These are phyloP conservation scores for Pimephales promelas DNA, from an alignment of 2,113 vertebrate species.

Conservation along the genomic window DNA sequence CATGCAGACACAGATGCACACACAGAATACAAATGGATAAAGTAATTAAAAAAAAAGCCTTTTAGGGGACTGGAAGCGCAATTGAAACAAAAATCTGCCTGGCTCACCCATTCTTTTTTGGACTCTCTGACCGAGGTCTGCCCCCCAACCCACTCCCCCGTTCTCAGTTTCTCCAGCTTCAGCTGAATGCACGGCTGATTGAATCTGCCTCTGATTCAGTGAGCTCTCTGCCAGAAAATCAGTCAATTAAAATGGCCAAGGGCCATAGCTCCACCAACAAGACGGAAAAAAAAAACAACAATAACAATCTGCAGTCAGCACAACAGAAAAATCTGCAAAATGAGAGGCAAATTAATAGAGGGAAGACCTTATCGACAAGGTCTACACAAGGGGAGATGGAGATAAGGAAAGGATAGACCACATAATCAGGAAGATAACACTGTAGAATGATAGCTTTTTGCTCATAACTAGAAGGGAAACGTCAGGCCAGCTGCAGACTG, in stretches of 20 bases:
- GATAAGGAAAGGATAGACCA: not conserved
- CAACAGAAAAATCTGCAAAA: constrained; percentile 42
- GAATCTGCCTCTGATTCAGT: constrained; percentile 60
- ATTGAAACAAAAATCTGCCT: constrained; percentile 13
- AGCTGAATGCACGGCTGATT: constrained; percentile 56
- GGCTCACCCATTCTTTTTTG: not conserved
- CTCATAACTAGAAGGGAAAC: not conserved
- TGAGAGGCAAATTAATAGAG: constrained; percentile 28
- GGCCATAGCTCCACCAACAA: constrained; percentile 41
- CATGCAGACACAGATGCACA: constrained; percentile 3
- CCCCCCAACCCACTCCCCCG: not conserved
- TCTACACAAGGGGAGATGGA: not conserved
- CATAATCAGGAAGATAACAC: not conserved
- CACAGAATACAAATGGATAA: constrained; percentile 6
- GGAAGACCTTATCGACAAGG: not conserved
- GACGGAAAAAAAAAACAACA: constrained; percentile 36
- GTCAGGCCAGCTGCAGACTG: not conserved
- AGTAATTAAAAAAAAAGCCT: constrained; percentile 18
- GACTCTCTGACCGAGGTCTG: constrained; percentile 8
- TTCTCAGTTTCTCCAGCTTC: constrained; percentile 31
- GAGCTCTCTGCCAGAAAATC: constrained; percentile 59
- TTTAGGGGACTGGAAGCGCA: not conserved
- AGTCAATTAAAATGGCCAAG: constrained; percentile 61
- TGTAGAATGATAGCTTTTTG: not conserved
- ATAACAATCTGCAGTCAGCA: constrained; percentile 23